Evolutionary conservation across 2,888 invertebrate species (phyloP).

Genomic region (Caenorhabditis wallacei): DNA sequence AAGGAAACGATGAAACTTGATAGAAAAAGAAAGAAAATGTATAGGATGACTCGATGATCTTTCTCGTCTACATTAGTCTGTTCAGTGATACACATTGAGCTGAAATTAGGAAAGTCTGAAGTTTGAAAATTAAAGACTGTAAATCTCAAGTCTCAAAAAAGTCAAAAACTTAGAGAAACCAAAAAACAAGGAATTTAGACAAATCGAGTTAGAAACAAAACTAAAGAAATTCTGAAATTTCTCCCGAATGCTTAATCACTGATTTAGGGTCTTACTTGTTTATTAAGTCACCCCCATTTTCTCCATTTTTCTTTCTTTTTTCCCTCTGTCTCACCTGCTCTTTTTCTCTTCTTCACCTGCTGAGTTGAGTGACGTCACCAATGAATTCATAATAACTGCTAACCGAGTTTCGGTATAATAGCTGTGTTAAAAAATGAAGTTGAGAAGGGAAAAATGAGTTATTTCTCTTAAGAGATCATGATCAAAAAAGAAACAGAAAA

Average conservation of each 20-base stretch:
- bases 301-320: not conserved
- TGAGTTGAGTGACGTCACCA: conserved; percentile 6
- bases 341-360: conserved; percentile 5
- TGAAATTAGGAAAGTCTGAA: too few species aligned
- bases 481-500: not conserved
- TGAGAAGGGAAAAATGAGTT: not conserved
- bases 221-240: conserved; percentile 4
- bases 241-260: not conserved
- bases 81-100: too few species aligned
- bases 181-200: not conserved
- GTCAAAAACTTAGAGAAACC: not conserved
- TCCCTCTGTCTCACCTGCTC: conserved; percentile 11
- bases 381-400: not conserved
- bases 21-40: too few species aligned
- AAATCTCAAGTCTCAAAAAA: not conserved
- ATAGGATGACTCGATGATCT: too few species aligned
- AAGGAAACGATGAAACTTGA: not conserved
- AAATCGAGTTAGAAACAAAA: conserved; percentile 6
- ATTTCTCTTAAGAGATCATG: not conserved
- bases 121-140: too few species aligned
- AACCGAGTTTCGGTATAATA: conserved; percentile 5
- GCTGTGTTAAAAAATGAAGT: not conserved
- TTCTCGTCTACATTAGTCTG: too few species aligned
- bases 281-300: conserved; percentile 8
- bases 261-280: conserved; percentile 20